Conservation (phyloP, 2,113 vertebrate genomes). For the Otolemur garnettii region DNA sequence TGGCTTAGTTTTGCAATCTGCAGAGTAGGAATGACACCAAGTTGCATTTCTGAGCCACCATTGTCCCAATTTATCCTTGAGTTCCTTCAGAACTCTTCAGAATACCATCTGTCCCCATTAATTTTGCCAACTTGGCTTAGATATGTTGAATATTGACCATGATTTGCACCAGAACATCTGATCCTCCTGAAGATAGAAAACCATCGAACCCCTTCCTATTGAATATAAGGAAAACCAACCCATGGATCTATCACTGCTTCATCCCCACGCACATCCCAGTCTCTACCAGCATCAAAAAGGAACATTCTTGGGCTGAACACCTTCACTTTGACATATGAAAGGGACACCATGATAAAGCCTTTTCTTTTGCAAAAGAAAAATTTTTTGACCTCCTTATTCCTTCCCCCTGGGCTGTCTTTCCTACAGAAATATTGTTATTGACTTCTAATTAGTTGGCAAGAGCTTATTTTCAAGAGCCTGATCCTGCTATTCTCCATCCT, state of each 20-base stretch:
- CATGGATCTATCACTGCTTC: neutral
- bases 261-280: neutral
- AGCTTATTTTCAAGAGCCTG: slow-evolving; percentile 57
- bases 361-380: neutral
- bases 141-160: neutral
- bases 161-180: neutral
- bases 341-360: neutral
- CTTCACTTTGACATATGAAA: neutral
- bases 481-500: slow-evolving; percentile 49
- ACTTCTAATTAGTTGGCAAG: slow-evolving; percentile 51
- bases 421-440: slow-evolving; percentile 43
- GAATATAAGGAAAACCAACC: neutral
- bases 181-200: neutral
- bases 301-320: neutral
- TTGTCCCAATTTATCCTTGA: neutral
- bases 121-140: neutral
- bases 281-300: neutral
- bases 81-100: neutral
- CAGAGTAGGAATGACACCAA: neutral
- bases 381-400: neutral
- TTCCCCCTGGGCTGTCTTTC: slow-evolving; percentile 22
- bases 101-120: neutral
- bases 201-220: neutral
- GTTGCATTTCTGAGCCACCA: neutral
- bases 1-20: neutral